Evolutionary conservation across 2,888 invertebrate genomes (phyloP).

Genomic region (Rotaria socialis): DNA sequence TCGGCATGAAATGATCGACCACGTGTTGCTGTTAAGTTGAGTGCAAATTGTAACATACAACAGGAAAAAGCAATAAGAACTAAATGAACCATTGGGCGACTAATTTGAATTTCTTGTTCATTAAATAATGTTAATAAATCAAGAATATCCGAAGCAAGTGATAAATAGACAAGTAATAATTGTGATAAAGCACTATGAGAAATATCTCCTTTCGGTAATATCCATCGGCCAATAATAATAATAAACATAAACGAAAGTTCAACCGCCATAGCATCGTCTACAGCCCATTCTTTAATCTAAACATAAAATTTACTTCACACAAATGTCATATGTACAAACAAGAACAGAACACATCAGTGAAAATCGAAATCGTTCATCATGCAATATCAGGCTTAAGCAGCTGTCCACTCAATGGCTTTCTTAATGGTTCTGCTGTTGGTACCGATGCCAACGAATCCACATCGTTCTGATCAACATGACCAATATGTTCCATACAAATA

Average conservation of each 20-base stretch:
- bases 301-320: too few species aligned
- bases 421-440: neutral
- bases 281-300: constrained; percentile 21
- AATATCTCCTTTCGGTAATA: constrained; percentile 38
- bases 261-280: neutral
- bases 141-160: constrained; percentile 38
- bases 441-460: neutral
- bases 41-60: constrained; percentile 56
- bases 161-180: constrained; percentile 37
- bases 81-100: constrained; percentile 52
- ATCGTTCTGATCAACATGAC: neutral
- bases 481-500: constrained; percentile 47
- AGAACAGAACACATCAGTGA: neutral
- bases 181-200: constrained; percentile 30
- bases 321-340: too few species aligned
- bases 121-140: constrained; percentile 34
- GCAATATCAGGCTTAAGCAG: neutral
- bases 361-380: neutral
- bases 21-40: constrained; percentile 56
- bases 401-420: neutral
- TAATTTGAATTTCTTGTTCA: constrained; percentile 49
- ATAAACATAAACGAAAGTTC: constrained; percentile 30
- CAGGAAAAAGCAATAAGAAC: constrained; percentile 55
- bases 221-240: constrained; percentile 38
- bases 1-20: constrained; percentile 39